phyloP scores from a whole-genome alignment of 1,140 invertebrate species.

The Lerema accius region DNA sequence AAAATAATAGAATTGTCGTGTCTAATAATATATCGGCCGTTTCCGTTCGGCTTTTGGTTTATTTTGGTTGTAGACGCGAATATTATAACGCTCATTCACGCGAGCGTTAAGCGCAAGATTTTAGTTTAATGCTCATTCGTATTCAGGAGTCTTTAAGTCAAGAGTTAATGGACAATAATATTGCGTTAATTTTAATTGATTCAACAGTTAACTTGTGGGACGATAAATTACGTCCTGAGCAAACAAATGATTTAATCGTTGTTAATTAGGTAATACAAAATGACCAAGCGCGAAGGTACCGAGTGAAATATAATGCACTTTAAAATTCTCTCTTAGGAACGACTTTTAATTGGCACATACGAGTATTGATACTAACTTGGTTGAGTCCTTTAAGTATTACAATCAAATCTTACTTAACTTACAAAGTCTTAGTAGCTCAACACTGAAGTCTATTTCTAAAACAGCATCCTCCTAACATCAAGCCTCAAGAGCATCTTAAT shows the following conservation, averaged over 20 bases:
- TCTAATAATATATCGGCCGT: slow-evolving; percentile 79
- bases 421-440: slow-evolving; percentile 6
- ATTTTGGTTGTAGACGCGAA: slow-evolving; percentile 77
- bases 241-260: neutral
- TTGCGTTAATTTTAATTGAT: slow-evolving; percentile 49
- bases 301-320: neutral
- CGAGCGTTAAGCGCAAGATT: slow-evolving; percentile 51
- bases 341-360: too few relatives aligned
- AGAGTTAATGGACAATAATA: slow-evolving; percentile 49
- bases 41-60: slow-evolving; percentile 78
- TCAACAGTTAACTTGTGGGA: slow-evolving; percentile 24
- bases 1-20: slow-evolving; percentile 81
- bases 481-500: slow-evolving; percentile 47
- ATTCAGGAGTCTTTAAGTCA: slow-evolving; percentile 27
- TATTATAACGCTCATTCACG: slow-evolving; percentile 69
- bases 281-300: neutral
- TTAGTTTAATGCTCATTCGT: slow-evolving; percentile 51
- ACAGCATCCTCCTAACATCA: slow-evolving; percentile 30
- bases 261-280: neutral
- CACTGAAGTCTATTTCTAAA: slow-evolving; percentile 28
- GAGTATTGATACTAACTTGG: too few relatives aligned
- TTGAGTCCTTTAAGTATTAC: too few relatives aligned
- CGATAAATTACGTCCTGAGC: neutral
- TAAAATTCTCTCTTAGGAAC: too few relatives aligned
- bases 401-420: too few relatives aligned